Evolutionary conservation across 92 coral and sea anemone genomes (phyloP).

Genomic region (Metridium senile): DNA sequence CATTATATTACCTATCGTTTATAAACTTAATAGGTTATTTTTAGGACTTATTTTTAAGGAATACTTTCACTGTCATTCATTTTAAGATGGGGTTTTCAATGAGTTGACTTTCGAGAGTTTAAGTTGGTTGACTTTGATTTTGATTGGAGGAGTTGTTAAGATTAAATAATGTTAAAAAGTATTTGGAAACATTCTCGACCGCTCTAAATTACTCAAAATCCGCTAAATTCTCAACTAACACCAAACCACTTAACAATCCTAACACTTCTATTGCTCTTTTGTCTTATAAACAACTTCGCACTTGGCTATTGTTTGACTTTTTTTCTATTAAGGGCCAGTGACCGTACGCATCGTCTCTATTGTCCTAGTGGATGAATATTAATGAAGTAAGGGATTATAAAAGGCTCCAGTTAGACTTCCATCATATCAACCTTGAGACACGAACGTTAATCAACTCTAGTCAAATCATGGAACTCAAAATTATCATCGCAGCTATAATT

Average conservation of each 20-base stretch:
- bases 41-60: no score
- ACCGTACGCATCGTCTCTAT: not conserved
- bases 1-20: no score
- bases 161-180: no score
- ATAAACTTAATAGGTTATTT: no score
- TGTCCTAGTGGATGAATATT: slow-evolving; percentile 20
- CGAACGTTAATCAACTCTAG: slow-evolving; percentile 1
- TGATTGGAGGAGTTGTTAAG: no score
- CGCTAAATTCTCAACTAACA: not conserved
- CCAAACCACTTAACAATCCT: slow-evolving; percentile 6
- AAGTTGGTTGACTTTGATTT: no score
- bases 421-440: slow-evolving; percentile 10
- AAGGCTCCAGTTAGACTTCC: not conserved
- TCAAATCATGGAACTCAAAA: not conserved
- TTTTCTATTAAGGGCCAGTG: slow-evolving; percentile 17
- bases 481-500: not conserved
- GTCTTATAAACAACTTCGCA: slow-evolving; percentile 13
- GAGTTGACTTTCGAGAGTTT: no score
- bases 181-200: not conserved
- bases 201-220: not conserved
- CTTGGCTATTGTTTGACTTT: slow-evolving; percentile 5
- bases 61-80: no score
- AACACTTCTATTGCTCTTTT: slow-evolving; percentile 10
- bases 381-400: slow-evolving; percentile 28
- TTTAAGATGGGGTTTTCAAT: no score